Evolutionary conservation across 1,140 invertebrate genomes (phyloP), one percentile per base, ranked within the genome.

Genomic region (Telenomus remus): DNA sequence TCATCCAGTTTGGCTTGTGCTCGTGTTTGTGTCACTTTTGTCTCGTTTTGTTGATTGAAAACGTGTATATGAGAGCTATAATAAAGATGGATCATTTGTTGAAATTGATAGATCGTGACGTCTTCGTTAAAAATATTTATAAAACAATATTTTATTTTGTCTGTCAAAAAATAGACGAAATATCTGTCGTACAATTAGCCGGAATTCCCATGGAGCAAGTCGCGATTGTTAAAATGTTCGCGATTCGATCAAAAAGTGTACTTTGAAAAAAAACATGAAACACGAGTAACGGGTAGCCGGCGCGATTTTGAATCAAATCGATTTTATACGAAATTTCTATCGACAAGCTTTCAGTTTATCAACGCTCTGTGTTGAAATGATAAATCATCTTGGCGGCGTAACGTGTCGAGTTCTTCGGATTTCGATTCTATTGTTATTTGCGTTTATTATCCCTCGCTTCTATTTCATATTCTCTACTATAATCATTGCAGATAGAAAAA

Each of bases 401-500:
- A 59, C 19, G 19, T 3, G 53, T 65, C 44, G 46, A 53, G 70
- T 70, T 63, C 63, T 57, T 76, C 42, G 54, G 4, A 46, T 55
- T 66, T 71, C 56, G 66, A 66, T 76, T 71, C 68, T 10, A 6
- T 44, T 70, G 57, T 76, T 76, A 76, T 76, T 71, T 76, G 71
- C 57, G 63, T 71, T 76, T 76, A 71, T 76, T 66, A 66, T 39
- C 37, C 37, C 50, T 56, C 6, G 39, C 43, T 50, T 53, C 48
- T 3, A 19, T 59, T 54, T 35, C 19, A 6, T 6, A 27, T 57
- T 64, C 50, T 56, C 73, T 57, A 13, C 63, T 61, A 68, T 68
- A 76, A 76, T 71, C 71, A 76, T 71, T 76, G 68, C 43, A 48
- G 14, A 54, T 48, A 56, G 74, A 76, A 70, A 71, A 76, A 76